phyloP scores from a whole-genome alignment of 1,140 invertebrate species.

The Trichogramma pretiosum region DNA sequence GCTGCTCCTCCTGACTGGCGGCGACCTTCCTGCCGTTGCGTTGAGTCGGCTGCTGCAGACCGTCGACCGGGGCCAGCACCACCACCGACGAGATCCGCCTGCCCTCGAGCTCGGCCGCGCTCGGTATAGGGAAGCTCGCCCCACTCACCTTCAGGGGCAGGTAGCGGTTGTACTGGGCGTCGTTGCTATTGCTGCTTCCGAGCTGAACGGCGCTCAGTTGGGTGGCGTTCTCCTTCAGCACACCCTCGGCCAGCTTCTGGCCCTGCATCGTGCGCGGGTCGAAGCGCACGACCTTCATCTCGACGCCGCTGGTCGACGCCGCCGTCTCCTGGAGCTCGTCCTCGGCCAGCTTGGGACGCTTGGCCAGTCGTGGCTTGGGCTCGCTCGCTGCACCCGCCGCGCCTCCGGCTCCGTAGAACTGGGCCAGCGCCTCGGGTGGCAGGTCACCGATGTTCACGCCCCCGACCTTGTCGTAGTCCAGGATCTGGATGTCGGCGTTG shows the following conservation, averaged over 20 bases:
- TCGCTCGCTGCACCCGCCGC: constrained; percentile 56
- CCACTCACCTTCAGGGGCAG: constrained; percentile 73
- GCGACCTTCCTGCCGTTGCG: constrained; percentile 32
- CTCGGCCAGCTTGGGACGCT: constrained; percentile 40
- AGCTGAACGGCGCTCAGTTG: constrained; percentile 64
- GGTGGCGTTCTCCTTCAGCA: constrained; percentile 63
- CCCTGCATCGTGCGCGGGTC: constrained; percentile 65
- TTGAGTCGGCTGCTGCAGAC: constrained; percentile 45
- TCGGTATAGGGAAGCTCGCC: constrained; percentile 72
- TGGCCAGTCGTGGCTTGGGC: constrained; percentile 52
- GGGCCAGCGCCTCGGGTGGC: constrained; percentile 75
- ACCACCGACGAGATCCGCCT: constrained; percentile 72
- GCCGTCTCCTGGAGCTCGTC: constrained; percentile 29
- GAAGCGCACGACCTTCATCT: constrained; percentile 77
- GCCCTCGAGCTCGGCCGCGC: constrained; percentile 60
- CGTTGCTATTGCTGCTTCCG: constrained; percentile 45
- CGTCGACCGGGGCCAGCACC: constrained; percentile 69
- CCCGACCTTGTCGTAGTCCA: constrained; percentile 81
- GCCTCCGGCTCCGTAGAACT: constrained; percentile 71
- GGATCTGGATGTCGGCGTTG: constrained; percentile 75
- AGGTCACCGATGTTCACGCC: constrained; percentile 73
- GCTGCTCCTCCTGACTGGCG: too few relatives aligned
- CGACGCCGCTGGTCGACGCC: constrained; percentile 48
- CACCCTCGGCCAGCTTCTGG: constrained; percentile 59
- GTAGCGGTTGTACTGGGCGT: constrained; percentile 71